A percentile compares a stretch with the other conserved stretches of the same genome.
Evolutionary conservation across 92 coral and sea anemone species (phyloP).

Genomic region (Umimayanthus kanabou): DNA sequence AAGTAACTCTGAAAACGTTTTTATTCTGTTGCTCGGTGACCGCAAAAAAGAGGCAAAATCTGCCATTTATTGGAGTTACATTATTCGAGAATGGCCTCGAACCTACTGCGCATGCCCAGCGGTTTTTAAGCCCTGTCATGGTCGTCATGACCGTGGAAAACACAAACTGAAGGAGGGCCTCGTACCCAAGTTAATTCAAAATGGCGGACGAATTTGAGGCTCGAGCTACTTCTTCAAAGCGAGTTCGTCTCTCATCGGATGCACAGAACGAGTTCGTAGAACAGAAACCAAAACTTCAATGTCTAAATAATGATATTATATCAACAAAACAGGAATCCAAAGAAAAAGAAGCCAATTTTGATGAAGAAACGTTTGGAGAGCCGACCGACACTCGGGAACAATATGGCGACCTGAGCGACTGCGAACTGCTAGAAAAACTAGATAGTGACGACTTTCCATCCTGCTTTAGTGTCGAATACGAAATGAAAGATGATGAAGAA

Average conservation of each 20-base stretch:
- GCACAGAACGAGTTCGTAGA: conserved; percentile 39
- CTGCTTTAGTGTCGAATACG: conserved; percentile 88
- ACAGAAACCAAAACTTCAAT: conserved; percentile 17
- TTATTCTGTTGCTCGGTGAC: too few species aligned
- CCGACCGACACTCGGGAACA: conserved; percentile 67
- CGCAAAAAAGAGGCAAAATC: too few species aligned
- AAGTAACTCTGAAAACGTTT: too few species aligned
- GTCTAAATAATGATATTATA: background rate
- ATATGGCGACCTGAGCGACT: conserved; percentile 61
- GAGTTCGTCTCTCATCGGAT: conserved; percentile 85
- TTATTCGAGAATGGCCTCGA: too few species aligned
- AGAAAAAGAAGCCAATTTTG: conserved; percentile 34
- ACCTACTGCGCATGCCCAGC: too few species aligned
- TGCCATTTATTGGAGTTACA: too few species aligned
- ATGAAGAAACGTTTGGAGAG: conserved; percentile 24
- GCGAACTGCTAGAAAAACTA: conserved; percentile 52
- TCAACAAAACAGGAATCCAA: conserved; percentile 2
- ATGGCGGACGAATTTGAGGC: conserved; percentile 79
- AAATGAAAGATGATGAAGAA: conserved; percentile 59
- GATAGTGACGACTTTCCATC: conserved; percentile 80
- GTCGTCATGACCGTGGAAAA: background rate
- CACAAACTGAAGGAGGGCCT: background rate
- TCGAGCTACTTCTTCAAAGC: conserved; percentile 64
- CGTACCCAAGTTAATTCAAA: conserved; percentile 57
- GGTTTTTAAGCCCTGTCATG: too few species aligned